Percentiles rank a stretch among this genome's conserved stretches.
phyloP scores from a whole-genome alignment of 2,113 vertebrate genomes.

The Microtus ochrogaster region DNA sequence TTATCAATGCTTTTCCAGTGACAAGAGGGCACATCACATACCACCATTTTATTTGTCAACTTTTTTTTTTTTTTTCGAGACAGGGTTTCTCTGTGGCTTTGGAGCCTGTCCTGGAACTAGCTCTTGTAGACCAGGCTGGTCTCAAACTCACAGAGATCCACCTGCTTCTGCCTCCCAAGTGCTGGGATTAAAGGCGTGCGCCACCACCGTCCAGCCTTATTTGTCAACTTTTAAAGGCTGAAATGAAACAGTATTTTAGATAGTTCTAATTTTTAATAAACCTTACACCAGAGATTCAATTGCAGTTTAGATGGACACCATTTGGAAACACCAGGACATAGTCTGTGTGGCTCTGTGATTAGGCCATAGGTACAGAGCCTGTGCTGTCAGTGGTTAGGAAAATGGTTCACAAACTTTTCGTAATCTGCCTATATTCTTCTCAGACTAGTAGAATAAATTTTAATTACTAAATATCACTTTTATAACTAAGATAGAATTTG shows the following conservation, averaged over 20 bases:
- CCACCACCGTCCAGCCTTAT: too few species aligned
- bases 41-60: not conserved
- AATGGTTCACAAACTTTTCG: not conserved
- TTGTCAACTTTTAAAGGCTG: not conserved
- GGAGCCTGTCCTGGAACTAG: too few species aligned
- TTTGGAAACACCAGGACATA: not conserved
- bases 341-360: not conserved
- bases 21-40: not conserved
- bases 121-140: too few species aligned
- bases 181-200: too few species aligned
- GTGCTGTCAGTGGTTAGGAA: not conserved
- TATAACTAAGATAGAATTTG: slow-evolving; percentile 10
- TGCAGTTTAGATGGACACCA: not conserved
- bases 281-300: not conserved
- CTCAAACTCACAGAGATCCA: too few species aligned
- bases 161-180: too few species aligned
- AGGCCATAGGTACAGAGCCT: not conserved
- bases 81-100: too few species aligned
- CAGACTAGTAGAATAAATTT: not conserved
- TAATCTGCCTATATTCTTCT: not conserved
- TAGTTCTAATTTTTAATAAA: slow-evolving; percentile 29
- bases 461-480: not conserved
- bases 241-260: not conserved
- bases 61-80: too few species aligned
- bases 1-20: not conserved